These are phyloP conservation scores for Drosophila flavopinicola DNA, from an alignment of 2,888 invertebrate genomes.

Conservation along the genomic window DNA sequence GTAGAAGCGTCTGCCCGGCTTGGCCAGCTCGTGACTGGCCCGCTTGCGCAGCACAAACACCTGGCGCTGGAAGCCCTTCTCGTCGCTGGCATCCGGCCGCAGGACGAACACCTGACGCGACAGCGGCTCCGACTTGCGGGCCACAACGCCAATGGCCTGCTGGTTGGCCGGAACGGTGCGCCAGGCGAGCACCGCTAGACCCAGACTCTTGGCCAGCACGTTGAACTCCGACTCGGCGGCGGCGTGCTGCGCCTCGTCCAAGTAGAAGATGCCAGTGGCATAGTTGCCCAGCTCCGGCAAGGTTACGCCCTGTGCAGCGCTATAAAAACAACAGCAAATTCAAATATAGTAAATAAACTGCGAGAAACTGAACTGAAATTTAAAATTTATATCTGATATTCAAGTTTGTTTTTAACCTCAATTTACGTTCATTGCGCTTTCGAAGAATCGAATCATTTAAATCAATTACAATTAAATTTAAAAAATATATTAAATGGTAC, in stretches of 20 bases:
- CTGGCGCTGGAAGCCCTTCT: constrained; percentile 86
- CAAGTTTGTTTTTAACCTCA: background rate
- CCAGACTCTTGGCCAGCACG: constrained; percentile 91
- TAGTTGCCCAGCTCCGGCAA: constrained; percentile 95
- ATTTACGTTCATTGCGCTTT: background rate
- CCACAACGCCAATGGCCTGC: constrained; percentile 94
- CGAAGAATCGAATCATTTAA: background rate
- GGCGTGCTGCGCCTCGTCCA: constrained; percentile 92
- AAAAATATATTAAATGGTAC: background rate
- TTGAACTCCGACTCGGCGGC: constrained; percentile 93
- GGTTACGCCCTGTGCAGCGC: constrained; percentile 91
- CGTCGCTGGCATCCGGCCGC: constrained; percentile 85
- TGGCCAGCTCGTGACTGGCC: constrained; percentile 94
- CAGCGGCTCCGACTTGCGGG: constrained; percentile 96
- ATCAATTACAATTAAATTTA: background rate
- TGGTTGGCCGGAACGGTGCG: constrained; percentile 96
- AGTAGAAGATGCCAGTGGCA: constrained; percentile 98
- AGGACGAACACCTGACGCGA: constrained; percentile 97
- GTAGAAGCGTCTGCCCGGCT: constrained; percentile 95
- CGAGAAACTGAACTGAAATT: too few relatives aligned
- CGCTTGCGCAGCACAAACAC: constrained; percentile 97
- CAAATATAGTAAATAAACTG: too few relatives aligned
- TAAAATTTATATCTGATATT: too few relatives aligned
- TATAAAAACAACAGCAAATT: constrained; percentile 80
- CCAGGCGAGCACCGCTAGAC: constrained; percentile 95